Evolutionary conservation across 2,797 vertebrate species (phyloP), one percentile per base, ranked within the genome.

Genomic region (Rhynchonycteris naso): DNA sequence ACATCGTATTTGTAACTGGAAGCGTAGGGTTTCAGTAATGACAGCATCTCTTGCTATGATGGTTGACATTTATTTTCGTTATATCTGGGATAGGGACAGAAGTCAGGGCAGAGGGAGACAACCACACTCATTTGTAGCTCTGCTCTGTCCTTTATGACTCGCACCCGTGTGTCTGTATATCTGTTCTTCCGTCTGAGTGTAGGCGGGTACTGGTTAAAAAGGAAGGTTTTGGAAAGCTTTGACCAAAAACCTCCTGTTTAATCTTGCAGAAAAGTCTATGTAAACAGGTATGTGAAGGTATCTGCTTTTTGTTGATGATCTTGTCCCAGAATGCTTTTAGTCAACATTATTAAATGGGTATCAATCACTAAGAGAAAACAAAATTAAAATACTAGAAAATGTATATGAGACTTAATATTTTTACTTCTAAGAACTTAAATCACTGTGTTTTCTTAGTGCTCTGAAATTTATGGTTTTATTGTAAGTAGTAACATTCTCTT

Each of bases 341-440:
- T 65, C 52, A 78, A 90, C 10, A n/a, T 78, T 81, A 24, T 75
- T 79, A 94, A 58, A 61, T 78, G 30, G 13, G 47, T 43, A 52
- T 56, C 69, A 43, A 52, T 56, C 69, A 43, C 33, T 19, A 16
- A 81, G 56, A 56, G 30, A 43, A 22, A 71, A 11, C 14, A 63
- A n/a, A 14, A 21, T 68, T 69, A 59, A 93, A 95, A 68, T 68
- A n/a, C 38, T 86, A 75, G n/a, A 69, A 79, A 81, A 74, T 83
- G 7, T 56, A 16, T 65, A 47, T 43, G 24, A 74, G 28, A 76
- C 33, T 43, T 43, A 82, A 68, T 54, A 85, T 93, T 94, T 93
- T 93, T 74, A 87, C 69, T 76, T 95, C 38, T 21, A 58, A 76
- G 24, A 92, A 30, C 59, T 82, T 76, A 90, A 90, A 22, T 72